Evolutionary conservation across 1,140 invertebrate species (phyloP).

Genomic region (Drosophila parvula): DNA sequence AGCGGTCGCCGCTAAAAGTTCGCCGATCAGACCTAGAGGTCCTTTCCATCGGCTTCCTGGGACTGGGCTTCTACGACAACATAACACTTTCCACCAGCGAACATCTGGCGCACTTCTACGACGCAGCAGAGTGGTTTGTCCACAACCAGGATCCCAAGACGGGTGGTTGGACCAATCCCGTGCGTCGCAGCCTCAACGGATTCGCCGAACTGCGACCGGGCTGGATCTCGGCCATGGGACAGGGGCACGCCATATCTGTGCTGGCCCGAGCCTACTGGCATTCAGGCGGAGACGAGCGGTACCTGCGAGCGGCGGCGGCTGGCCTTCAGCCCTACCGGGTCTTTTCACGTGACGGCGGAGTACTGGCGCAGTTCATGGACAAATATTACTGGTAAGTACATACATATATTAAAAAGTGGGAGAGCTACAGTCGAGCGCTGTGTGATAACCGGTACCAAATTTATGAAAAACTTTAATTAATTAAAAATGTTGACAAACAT

Average conservation of each 20-base stretch:
- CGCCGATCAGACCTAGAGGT: slow-evolving; percentile 91
- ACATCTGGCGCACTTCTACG: slow-evolving; percentile 95
- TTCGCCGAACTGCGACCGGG: slow-evolving; percentile 92
- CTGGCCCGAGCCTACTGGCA: slow-evolving; percentile 94
- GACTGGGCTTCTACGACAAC: slow-evolving; percentile 92
- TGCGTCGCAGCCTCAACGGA: slow-evolving; percentile 90
- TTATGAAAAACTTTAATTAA: too few species aligned
- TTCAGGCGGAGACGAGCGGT: slow-evolving; percentile 90
- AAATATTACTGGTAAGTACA: slow-evolving; percentile 88
- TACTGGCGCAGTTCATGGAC: slow-evolving; percentile 92
- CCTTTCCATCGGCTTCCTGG: slow-evolving; percentile 83
- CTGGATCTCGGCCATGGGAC: slow-evolving; percentile 99
- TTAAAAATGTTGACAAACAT: too few species aligned
- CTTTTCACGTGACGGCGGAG: slow-evolving; percentile 90
- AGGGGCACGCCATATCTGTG: slow-evolving; percentile 98
- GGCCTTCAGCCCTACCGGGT: slow-evolving; percentile 93
- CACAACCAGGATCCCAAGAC: slow-evolving; percentile 91
- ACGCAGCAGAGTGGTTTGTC: slow-evolving; percentile 97
- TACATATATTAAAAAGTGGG: not conserved
- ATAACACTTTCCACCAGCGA: slow-evolving; percentile 92
- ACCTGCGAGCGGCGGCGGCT: slow-evolving; percentile 91
- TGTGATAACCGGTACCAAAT: too few species aligned
- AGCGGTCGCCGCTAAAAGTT: slow-evolving; percentile 87
- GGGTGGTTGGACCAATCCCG: slow-evolving; percentile 96
- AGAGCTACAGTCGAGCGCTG: too few species aligned